phyloP scores from a whole-genome alignment of 2,888 invertebrate species.

The Dromius quadrimaculatus region DNA sequence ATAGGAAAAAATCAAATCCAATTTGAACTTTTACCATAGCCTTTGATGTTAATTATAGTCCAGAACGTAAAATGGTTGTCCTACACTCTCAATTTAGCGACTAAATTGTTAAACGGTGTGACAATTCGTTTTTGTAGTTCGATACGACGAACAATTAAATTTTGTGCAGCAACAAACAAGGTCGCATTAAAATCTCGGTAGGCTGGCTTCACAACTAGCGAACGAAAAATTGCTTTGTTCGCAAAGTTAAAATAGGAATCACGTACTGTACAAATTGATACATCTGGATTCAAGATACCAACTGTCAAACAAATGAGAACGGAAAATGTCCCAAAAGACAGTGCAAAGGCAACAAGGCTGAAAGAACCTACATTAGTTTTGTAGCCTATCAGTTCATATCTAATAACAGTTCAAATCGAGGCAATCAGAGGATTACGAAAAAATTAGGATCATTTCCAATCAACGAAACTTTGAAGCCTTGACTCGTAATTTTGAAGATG shows the following conservation, averaged over 20 bases:
- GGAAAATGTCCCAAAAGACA: no score
- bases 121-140: conserved; percentile 46
- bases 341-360: no score
- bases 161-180: conserved; percentile 38
- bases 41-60: conserved; percentile 49
- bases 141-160: conserved; percentile 46
- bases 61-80: conserved; percentile 35
- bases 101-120: conserved; percentile 49
- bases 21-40: conserved; percentile 41
- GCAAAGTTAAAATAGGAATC: not conserved
- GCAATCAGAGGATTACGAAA: no score
- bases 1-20: conserved; percentile 27
- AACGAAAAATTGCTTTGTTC: conserved; percentile 19
- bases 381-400: no score
- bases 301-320: no score
- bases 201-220: conserved; percentile 5
- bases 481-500: no score
- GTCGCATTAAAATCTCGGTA: conserved; percentile 30
- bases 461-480: no score
- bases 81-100: conserved; percentile 44
- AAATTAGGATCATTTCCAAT: no score
- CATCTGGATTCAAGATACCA: not conserved
- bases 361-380: no score
- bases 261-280: not conserved
- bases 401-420: no score